Percentiles rank a stretch among this genome's conserved stretches.
These are phyloP conservation scores for Neoaliturus tenellus DNA, from an alignment of 2,888 invertebrate species.

Conservation along the genomic window DNA sequence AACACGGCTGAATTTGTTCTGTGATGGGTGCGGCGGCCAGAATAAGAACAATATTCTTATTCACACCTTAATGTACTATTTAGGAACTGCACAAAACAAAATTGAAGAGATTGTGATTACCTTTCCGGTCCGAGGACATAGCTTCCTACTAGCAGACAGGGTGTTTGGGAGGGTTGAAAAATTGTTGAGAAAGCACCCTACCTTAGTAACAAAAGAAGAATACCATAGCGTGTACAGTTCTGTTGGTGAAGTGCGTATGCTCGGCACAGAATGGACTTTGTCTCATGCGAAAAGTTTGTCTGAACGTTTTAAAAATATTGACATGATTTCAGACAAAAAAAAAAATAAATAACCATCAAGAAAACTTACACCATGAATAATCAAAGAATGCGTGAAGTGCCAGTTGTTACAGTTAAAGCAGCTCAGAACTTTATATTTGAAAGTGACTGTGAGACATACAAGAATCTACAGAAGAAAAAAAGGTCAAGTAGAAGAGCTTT, in stretches of 20 bases:
- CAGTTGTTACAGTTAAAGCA: not conserved
- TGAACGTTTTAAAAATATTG: conserved; percentile 20
- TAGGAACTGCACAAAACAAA: not conserved
- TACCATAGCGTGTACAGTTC: not conserved
- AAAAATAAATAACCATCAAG: not conserved
- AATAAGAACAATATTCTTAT: conserved; percentile 26
- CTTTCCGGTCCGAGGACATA: conserved; percentile 34
- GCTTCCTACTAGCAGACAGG: conserved; percentile 16
- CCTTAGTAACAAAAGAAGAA: not conserved
- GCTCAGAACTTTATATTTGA: not conserved
- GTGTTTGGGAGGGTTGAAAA: conserved; percentile 42
- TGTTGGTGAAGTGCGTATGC: not conserved
- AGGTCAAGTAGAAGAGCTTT: not conserved
- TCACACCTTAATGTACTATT: conserved; percentile 16
- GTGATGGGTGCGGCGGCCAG: conserved; percentile 43
- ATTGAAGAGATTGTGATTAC: not conserved
- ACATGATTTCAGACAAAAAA: not conserved
- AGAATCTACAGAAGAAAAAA: not conserved
- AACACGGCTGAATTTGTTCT: not conserved
- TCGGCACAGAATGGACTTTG: conserved; percentile 6
- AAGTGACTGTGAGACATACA: not conserved
- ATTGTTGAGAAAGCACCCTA: conserved; percentile 21
- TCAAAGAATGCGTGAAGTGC: not conserved
- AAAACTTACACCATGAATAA: not conserved
- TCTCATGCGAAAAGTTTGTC: not conserved